Evolutionary conservation across 1,140 invertebrate species (phyloP).

Genomic region (Danaus melanippus): DNA sequence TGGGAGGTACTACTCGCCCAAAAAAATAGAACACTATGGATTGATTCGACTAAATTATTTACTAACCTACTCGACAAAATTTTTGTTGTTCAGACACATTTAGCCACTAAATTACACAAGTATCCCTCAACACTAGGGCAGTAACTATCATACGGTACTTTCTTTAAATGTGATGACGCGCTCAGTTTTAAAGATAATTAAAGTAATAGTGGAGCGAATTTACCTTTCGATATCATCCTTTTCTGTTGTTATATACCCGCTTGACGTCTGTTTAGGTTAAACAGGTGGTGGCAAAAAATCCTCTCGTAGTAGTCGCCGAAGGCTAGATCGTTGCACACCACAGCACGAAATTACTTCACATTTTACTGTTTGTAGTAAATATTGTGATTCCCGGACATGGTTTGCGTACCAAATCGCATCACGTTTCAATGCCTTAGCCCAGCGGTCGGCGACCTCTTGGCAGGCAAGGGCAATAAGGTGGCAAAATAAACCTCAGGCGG

Average conservation of each 20-base stretch:
- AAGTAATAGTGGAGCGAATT: slow-evolving; percentile 17
- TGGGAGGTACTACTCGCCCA: too few relatives aligned
- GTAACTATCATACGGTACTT: slow-evolving; percentile 27
- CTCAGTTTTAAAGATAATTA: slow-evolving; percentile 13
- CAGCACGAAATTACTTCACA: slow-evolving; percentile 9
- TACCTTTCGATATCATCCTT: slow-evolving; percentile 11
- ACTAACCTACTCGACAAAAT: too few relatives aligned
- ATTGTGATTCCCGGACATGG: slow-evolving; percentile 20
- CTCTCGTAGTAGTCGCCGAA: slow-evolving; percentile 19
- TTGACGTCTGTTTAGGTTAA: slow-evolving; percentile 27
- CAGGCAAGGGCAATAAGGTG: too few relatives aligned
- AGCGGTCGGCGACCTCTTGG: too few relatives aligned
- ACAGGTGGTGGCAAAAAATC: slow-evolving; percentile 28
- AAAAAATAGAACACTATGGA: too few relatives aligned
- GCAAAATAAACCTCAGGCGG: too few relatives aligned
- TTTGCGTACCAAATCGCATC: slow-evolving; percentile 24
- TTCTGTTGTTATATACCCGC: slow-evolving; percentile 17
- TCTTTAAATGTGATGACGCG: slow-evolving; percentile 18
- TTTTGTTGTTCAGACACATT: too few relatives aligned
- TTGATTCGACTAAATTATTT: too few relatives aligned
- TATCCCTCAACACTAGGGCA: slow-evolving; percentile 25
- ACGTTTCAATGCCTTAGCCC: slow-evolving; percentile 18
- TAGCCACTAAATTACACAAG: slow-evolving; percentile 23
- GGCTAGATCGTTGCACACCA: slow-evolving; percentile 19
- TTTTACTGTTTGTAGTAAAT: slow-evolving; percentile 21